A percentile compares a stretch with the other conserved stretches of the same genome.
Conservation (phyloP, 2,888 invertebrate species). For the Anthophora plumipes region DNA sequence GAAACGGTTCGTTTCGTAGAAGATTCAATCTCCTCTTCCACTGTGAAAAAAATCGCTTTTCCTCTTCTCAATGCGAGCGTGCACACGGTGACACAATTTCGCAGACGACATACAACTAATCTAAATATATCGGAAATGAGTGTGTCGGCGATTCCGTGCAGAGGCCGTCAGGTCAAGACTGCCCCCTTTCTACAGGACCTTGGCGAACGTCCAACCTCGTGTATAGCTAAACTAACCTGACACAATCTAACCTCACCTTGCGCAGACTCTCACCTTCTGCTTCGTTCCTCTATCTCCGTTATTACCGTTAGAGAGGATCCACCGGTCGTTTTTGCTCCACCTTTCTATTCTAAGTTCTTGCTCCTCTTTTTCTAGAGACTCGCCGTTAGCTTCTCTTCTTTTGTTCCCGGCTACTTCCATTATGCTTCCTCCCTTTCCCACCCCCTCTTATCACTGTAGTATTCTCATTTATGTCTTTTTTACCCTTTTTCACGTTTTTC, state of each 20-base stretch:
- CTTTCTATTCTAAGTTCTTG: conserved; percentile 18
- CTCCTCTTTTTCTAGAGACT: conserved; percentile 3
- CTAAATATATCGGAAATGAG: conserved; percentile 52
- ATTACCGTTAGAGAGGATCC: conserved; percentile 3
- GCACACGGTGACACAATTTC: conserved; percentile 41
- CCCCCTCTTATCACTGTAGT: background rate
- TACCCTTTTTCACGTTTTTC: background rate
- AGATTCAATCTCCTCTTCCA: background rate
- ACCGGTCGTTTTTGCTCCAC: conserved; percentile 1
- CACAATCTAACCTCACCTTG: conserved; percentile 49
- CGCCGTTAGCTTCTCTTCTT: conserved; percentile 6
- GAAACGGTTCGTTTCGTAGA: too few species aligned
- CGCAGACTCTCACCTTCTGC: conserved; percentile 64
- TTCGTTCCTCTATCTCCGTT: conserved; percentile 26
- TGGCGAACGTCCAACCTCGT: conserved; percentile 59
- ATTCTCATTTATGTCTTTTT: background rate
- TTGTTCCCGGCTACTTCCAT: conserved; percentile 15
- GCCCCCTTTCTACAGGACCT: conserved; percentile 61
- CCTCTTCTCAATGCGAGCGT: background rate
- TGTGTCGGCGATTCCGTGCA: conserved; percentile 41
- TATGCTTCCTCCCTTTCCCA: background rate
- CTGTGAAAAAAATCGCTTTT: background rate
- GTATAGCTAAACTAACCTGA: conserved; percentile 53
- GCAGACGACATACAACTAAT: conserved; percentile 25
- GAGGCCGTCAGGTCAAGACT: conserved; percentile 57